Evolutionary conservation across 2,888 invertebrate genomes (phyloP).

Genomic region (Conchocele bisecta): DNA sequence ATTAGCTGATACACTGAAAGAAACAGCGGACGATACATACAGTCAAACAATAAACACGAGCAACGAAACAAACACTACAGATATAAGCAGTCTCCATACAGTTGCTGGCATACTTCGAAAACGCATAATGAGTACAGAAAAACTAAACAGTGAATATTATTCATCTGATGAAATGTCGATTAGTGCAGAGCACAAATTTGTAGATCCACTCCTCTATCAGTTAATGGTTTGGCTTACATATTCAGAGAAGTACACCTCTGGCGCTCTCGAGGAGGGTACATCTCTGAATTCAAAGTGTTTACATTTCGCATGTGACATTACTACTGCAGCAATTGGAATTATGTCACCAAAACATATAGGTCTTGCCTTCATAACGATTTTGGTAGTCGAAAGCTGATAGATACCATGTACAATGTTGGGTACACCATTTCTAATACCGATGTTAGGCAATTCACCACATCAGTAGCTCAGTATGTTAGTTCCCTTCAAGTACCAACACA

Average conservation of each 20-base stretch:
- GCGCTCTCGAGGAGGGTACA: background rate
- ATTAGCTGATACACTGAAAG: background rate
- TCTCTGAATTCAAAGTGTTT: background rate
- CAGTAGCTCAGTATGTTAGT: background rate
- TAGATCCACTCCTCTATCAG: background rate
- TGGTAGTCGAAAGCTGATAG: constrained; percentile 1
- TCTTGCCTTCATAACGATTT: background rate
- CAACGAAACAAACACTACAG: background rate
- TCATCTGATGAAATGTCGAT: background rate
- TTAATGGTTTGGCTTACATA: background rate
- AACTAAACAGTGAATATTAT: background rate
- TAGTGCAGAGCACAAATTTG: background rate
- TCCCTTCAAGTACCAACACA: background rate
- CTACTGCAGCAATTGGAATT: background rate
- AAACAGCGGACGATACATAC: background rate
- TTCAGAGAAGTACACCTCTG: too few relatives aligned
- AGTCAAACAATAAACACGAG: background rate
- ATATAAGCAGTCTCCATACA: background rate
- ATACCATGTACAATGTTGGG: background rate
- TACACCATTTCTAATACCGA: background rate
- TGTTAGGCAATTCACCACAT: background rate
- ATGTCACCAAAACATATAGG: constrained; percentile 9
- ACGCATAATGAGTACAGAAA: background rate
- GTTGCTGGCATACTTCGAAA: background rate
- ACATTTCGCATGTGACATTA: background rate